Evolutionary conservation across 2,888 invertebrate genomes (phyloP), one percentile per base, ranked within the genome.

Genomic region (Lepidochitona cinerea): DNA sequence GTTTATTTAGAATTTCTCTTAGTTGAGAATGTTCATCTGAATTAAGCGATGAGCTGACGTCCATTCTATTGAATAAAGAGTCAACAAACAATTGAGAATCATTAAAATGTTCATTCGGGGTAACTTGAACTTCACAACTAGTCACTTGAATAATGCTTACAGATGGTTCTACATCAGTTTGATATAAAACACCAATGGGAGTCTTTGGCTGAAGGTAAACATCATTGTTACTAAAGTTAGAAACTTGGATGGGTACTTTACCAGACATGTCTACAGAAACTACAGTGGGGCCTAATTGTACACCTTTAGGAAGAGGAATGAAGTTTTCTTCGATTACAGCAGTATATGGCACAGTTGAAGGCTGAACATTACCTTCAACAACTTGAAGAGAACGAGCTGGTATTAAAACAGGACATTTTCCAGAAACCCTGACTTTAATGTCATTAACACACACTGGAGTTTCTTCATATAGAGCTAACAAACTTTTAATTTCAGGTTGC

Each of bases 381-480:
- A 6, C 23, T 7, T 7, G 6, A 7, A 54, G 26, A n/a, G 54
- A 54, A 23, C 23, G 12, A 12, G 54, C 54, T 7, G 54, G 54
- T 54, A 54, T 54, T 23, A 54, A 23, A 9, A 54, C 14, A 18
- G 54, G 54, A 23, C 23, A 23, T 54, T 26, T 9, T 26, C 54
- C 54, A n/a, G 54, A 12, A 12, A 54, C 59, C 29, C 59, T 59
- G 14, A 59, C 59, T 59, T 23, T 59, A 59, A 26, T 29, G n/a
- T 18, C 23, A 29, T 7, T 59, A 59, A 9, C 23, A 26, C 14
- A 26, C 14, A 59, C 59, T 26, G 29, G 23, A 29, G 59, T 59
- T 59, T 59, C 59, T 26, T 59, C 29, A 59, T 59, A 59, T 32
- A 59, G 59, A 59, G 59, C 23, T 32, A 59, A 23, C 59, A 59